Evolutionary conservation across 2,888 invertebrate genomes (phyloP).

Genomic region (Bugulina stolonifera): DNA sequence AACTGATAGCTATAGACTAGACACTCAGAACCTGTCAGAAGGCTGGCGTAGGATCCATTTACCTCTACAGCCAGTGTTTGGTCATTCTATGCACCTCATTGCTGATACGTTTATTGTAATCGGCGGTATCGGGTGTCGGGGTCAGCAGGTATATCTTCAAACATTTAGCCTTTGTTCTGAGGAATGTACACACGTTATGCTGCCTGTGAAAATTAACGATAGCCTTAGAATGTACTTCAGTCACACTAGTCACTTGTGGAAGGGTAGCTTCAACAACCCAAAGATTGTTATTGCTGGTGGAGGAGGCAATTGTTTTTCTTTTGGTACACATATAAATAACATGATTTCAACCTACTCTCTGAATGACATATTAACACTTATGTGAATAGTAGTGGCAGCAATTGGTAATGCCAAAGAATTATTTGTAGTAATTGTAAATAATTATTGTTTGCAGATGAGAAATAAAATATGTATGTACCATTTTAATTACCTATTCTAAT

Average conservation of each 20-base stretch:
- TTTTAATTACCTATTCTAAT: no score
- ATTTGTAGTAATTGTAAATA: no score
- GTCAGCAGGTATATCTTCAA: neutral
- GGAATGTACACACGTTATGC: neutral
- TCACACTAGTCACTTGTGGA: conserved; percentile 48
- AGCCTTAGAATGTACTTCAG: conserved; percentile 10
- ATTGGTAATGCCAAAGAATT: no score
- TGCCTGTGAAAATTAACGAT: neutral
- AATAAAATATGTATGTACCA: no score
- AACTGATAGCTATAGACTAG: conserved; percentile 39
- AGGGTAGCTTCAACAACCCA: conserved; percentile 32
- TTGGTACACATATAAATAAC: conserved; percentile 55
- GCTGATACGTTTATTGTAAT: neutral
- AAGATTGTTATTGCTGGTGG: conserved; percentile 52
- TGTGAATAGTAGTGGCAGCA: no score
- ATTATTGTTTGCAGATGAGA: no score
- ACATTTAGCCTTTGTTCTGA: neutral
- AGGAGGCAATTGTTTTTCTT: conserved; percentile 57
- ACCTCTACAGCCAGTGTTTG: neutral
- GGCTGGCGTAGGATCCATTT: neutral
- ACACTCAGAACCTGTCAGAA: conserved; percentile 30
- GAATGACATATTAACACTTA: neutral
- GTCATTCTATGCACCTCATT: neutral
- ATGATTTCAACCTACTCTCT: neutral
- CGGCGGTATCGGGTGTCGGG: conserved; percentile 2